Evolutionary conservation across 2,888 invertebrate species (phyloP).

Genomic region (Steinernema carpocapsae): DNA sequence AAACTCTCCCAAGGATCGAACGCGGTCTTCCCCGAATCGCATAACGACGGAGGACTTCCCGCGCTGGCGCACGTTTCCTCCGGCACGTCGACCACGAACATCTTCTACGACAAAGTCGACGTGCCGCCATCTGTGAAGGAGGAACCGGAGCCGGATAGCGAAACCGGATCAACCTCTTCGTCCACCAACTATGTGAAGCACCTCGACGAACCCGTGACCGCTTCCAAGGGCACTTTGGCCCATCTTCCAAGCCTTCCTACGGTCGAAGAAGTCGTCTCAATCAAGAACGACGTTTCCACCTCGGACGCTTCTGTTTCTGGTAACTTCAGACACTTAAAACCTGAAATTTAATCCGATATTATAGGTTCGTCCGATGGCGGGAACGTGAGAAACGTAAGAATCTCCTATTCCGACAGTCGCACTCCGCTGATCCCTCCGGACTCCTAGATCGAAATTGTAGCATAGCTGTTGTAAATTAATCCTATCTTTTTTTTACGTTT

Average conservation of each 20-base stretch:
- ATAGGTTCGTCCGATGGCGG: constrained; percentile 5
- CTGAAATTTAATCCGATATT: neutral
- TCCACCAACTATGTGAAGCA: neutral
- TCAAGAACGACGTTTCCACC: neutral
- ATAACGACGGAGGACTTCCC: neutral
- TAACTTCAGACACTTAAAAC: too few species aligned
- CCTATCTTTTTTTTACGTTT: neutral
- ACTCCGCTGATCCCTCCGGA: constrained; percentile 8
- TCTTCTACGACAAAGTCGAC: constrained; percentile 31
- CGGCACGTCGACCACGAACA: constrained; percentile 11
- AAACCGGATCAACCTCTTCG: neutral
- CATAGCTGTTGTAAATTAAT: neutral
- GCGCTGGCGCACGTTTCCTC: neutral
- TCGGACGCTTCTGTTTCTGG: neutral
- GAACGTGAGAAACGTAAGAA: neutral
- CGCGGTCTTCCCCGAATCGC: neutral
- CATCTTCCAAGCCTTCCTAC: neutral
- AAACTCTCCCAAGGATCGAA: neutral
- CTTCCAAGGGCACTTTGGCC: neutral
- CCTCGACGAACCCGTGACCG: neutral
- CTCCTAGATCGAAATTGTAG: neutral
- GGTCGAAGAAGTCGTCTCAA: constrained; percentile 18
- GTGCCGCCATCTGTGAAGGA: constrained; percentile 36
- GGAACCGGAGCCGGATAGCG: constrained; percentile 30
- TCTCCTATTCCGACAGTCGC: constrained; percentile 20